Base-by-base conservation (phyloP, 2,113 vertebrate genomes). In the Campylorhamphus procurvoides region DNA sequence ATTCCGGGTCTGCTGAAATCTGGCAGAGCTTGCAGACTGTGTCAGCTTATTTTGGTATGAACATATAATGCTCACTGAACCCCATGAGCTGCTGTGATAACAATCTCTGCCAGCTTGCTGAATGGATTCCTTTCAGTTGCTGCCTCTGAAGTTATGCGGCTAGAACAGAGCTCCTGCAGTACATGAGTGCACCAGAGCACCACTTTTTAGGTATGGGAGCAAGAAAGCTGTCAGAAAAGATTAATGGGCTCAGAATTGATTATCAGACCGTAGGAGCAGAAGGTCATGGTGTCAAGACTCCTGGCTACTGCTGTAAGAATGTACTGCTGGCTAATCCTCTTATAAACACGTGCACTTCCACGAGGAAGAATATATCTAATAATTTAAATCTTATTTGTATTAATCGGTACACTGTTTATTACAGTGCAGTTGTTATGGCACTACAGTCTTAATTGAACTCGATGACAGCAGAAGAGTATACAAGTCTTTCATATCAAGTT, bases 41-140 rank as follows among this genome's bases (percentile, higher is more conserved):
- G 88, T 95, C 94, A 94, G 93, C 96, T 92, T 86, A 84, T 96
- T 96, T 81, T 90, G 87, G 92, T 90, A 84, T 60, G 88, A 88
- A 81, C 88, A 74, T 44, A 75, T 42, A 93, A 90, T 92, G 93
- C 90, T 90, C 88, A 49, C 80, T 94, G 95, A 90, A 91, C 90
- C 90, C 79, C 79, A 31, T 28, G 90, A 96, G 90, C 85, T 87
- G 78, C 91, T 81, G 82, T 31, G 95, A 96, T 93, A 88, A 91
- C 78, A 50, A 95, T 93, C 94, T 93, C 93, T 94, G 94, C 92
- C 89, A 95, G 87, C 84, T 94, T 73, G 87, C 92, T 96, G 93
- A 97, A 95, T 88, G 68, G 90, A 80, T 92, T 93, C 92, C 86
- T 96, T 96, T 97, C 93, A 95, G 93, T 58, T 71, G 67, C 87